phyloP scores from a whole-genome alignment of 1,140 invertebrate species.

The Stegodyphus mimosarum region DNA sequence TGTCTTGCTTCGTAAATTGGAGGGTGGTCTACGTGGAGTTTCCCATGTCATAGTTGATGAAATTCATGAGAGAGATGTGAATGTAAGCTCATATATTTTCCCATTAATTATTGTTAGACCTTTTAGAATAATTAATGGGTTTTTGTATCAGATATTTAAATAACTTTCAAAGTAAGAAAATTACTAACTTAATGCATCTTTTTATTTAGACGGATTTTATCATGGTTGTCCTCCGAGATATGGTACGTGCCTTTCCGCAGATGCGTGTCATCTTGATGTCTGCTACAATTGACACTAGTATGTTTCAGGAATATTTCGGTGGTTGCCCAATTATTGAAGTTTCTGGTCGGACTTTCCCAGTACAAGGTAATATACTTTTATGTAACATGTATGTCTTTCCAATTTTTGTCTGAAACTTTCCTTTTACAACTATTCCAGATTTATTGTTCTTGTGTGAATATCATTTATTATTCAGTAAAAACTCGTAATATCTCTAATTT shows the following conservation, averaged over 20 bases:
- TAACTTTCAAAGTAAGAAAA: neutral
- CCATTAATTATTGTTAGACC: neutral
- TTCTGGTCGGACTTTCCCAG: constrained; percentile 82
- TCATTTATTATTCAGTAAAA: constrained; percentile 9
- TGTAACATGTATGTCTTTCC: neutral
- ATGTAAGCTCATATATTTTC: constrained; percentile 67
- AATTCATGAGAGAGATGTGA: constrained; percentile 96
- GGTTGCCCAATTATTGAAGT: constrained; percentile 85
- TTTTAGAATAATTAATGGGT: too few species aligned
- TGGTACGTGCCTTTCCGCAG: constrained; percentile 89
- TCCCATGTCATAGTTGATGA: constrained; percentile 96
- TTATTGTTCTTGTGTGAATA: neutral
- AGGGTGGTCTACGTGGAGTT: constrained; percentile 85
- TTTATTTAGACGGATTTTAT: constrained; percentile 84
- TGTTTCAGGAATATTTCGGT: constrained; percentile 93
- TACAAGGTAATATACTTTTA: constrained; percentile 70
- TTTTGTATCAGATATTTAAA: too few species aligned
- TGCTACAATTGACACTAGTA: constrained; percentile 91
- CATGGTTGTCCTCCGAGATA: constrained; percentile 91
- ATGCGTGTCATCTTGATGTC: constrained; percentile 96
- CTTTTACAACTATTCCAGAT: neutral
- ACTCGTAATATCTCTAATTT: neutral
- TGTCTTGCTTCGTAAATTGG: constrained; percentile 90
- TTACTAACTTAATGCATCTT: neutral
- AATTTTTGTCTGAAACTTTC: neutral